Conservation (phyloP, 2,888 invertebrate genomes). For the Mythimna albipuncta region DNA sequence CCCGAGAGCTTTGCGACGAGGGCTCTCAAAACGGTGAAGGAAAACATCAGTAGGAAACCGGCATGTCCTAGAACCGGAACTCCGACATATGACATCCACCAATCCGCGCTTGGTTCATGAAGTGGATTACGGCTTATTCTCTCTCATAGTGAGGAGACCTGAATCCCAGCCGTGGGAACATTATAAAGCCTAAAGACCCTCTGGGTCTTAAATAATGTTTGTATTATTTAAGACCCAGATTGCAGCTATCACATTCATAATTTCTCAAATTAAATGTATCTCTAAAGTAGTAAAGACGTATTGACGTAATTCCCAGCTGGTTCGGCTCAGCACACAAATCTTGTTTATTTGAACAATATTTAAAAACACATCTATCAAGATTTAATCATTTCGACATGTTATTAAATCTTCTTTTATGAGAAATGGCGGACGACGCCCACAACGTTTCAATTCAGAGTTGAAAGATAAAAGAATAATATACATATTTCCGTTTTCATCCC, state of each 20-base stretch:
- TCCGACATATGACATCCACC: no score
- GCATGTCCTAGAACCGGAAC: no score
- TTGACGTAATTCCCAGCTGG: conserved; percentile 38
- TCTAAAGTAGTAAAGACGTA: background rate
- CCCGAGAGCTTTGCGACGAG: no score
- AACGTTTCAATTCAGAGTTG: conserved; percentile 29
- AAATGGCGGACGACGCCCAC: conserved; percentile 23
- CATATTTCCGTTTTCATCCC: conserved; percentile 15
- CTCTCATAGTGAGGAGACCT: no score
- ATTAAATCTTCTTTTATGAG: conserved; percentile 41
- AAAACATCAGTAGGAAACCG: no score
- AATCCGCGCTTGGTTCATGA: no score
- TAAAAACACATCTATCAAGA: conserved; percentile 51
- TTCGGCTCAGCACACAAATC: conserved; percentile 2
- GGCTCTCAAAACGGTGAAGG: no score
- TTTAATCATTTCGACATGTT: conserved; percentile 44
- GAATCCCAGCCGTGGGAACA: no score
- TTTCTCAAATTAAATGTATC: background rate
- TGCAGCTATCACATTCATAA: background rate
- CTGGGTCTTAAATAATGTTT: no score
- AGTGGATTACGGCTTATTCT: no score
- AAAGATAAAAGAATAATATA: conserved; percentile 49
- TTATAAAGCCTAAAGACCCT: no score
- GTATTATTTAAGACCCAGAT: no score
- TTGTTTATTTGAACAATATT: conserved; percentile 55